Evolutionary conservation across 2,888 invertebrate genomes (phyloP), one percentile per base, ranked within the genome.

Genomic region (Sesamia inferens): DNA sequence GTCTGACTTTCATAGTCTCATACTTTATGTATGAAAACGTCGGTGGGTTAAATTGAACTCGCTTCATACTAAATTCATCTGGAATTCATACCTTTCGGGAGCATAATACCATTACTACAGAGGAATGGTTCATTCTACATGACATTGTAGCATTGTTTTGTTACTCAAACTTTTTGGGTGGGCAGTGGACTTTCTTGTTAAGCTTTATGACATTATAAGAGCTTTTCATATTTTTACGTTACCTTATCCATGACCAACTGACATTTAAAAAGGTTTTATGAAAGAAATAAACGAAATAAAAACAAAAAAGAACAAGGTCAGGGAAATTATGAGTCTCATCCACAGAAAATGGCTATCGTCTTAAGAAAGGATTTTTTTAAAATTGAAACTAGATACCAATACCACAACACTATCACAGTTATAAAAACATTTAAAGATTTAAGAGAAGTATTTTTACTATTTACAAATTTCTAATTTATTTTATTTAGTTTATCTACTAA

Each of bases 1-100:
- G 83, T 79, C 85, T 84, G 78, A 79, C 80, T 86, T 88, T 87
- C 84, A 86, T 83, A 78, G 74, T 81, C 89, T 92, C 90, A 93
- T 94, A 88, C 84, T 87, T 93, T 92, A 93, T 93, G 90, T 93
- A 93, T 92, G 88, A 89, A 87, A 83, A 74, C n/a, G 80, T 78
- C 79, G 85, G 87, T 84, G 57, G 82, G 84, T 84, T 87, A 88
- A 88, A 90, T 89, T 89, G 86, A 85, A 86, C 86, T 83, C 82
- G 70, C 84, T 89, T 88, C 89, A 87, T 87, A 76, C 85, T 88
- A 89, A 86, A 89, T 90, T 91, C 90, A 90, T 91, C 83, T 81
- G 79, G 78, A 82, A 90, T 90, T 89, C 90, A 90, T 89, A 88
- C 87, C 87, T 88, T 88, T 87, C 69, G 81, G 81, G 83, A 79